A percentile compares a stretch with the other conserved stretches of the same genome.
phyloP scores from a whole-genome alignment of 2,113 vertebrate species.

The Pseudorhombus dupliciocellatus region DNA sequence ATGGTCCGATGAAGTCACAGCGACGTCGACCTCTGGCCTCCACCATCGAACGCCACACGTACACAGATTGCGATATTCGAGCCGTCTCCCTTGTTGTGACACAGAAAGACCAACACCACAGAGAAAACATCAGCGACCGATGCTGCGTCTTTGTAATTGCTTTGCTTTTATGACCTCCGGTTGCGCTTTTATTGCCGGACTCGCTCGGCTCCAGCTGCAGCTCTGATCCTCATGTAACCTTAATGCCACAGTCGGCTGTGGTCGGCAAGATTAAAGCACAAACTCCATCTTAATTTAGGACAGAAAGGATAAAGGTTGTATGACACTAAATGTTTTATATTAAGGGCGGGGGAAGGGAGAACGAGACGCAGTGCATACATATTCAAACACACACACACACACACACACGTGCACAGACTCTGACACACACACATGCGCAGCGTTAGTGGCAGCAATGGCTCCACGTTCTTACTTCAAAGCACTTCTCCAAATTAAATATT shows the following conservation, averaged over 20 bases:
- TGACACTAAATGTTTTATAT: conserved; percentile 53
- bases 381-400: neutral
- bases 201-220: conserved; percentile 26
- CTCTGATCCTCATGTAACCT: conserved; percentile 50
- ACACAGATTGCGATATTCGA: too few species aligned
- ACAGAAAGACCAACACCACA: neutral
- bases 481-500: conserved; percentile 43
- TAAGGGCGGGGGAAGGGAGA: neutral
- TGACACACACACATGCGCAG: neutral
- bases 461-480: conserved; percentile 33
- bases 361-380: neutral
- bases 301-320: conserved; percentile 30
- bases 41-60: too few species aligned
- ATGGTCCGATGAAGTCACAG: too few species aligned
- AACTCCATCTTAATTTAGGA: conserved; percentile 51
- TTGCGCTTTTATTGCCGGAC: conserved; percentile 12
- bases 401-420: neutral
- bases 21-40: too few species aligned
- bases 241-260: conserved; percentile 41
- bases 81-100: neutral
- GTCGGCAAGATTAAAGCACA: conserved; percentile 40
- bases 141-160: conserved; percentile 9
- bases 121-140: neutral
- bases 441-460: conserved; percentile 5
- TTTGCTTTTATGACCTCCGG: conserved; percentile 11